These are phyloP conservation scores for Poecilia picta DNA, from an alignment of 2,797 vertebrate species.

Conservation along the genomic window DNA sequence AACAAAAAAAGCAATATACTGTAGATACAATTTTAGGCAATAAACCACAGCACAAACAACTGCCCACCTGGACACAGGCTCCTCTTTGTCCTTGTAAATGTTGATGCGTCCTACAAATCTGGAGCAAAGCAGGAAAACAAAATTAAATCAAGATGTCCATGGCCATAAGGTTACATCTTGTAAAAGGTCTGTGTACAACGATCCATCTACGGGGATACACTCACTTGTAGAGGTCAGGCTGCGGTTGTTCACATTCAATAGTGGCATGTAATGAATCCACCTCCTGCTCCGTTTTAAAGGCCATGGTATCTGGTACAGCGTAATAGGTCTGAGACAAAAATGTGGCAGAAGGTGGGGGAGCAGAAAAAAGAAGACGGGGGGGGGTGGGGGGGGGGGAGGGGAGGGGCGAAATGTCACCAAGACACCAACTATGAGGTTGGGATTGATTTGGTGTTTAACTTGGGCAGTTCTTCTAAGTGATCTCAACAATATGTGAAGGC, in stretches of 20 bases:
- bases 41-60: background rate
- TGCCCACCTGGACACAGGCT: slow-evolving; percentile 90
- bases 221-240: slow-evolving; percentile 99
- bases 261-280: slow-evolving; percentile 91
- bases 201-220: slow-evolving; percentile 56
- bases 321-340: slow-evolving; percentile 87
- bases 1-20: background rate
- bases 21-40: background rate
- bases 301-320: slow-evolving; percentile 94
- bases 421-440: slow-evolving; percentile 51
- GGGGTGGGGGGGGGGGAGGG: too few species aligned
- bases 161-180: slow-evolving; percentile 13
- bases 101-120: slow-evolving; percentile 98
- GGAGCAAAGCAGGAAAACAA: slow-evolving; percentile 28
- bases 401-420: slow-evolving; percentile 76
- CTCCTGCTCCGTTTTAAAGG: slow-evolving; percentile 92
- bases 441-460: slow-evolving; percentile 39
- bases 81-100: slow-evolving; percentile 92
- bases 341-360: slow-evolving; percentile 22
- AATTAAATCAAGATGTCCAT: slow-evolving; percentile 34
- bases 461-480: slow-evolving; percentile 43
- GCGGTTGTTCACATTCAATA: slow-evolving; percentile 98
- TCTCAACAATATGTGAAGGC: slow-evolving; percentile 9
- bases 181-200: slow-evolving; percentile 19
- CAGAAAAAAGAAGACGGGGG: slow-evolving; percentile 52